Evolutionary conservation across 1,140 invertebrate species (phyloP).

Genomic region (Drosophila leontia): DNA sequence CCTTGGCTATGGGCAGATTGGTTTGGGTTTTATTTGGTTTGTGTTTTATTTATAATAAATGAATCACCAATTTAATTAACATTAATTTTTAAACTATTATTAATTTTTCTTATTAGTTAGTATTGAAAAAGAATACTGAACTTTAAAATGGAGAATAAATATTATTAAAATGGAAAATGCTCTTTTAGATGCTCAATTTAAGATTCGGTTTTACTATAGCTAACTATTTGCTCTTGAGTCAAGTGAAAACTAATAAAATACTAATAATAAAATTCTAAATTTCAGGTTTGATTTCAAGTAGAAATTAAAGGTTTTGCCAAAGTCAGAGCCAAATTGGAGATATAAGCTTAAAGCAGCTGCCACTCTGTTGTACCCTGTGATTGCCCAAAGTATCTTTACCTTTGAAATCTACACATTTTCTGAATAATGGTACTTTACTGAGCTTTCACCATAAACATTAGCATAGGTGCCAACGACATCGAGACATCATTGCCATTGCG

Average conservation of each 20-base stretch:
- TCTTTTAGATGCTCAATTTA: too few relatives aligned
- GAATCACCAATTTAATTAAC: background rate
- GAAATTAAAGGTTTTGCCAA: too few relatives aligned
- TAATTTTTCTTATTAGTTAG: background rate
- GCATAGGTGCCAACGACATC: background rate
- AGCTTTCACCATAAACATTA: slow-evolving; percentile 16
- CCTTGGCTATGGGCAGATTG: background rate
- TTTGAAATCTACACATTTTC: background rate
- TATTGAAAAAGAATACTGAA: too few relatives aligned
- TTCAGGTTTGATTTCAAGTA: too few relatives aligned
- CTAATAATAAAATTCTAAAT: too few relatives aligned
- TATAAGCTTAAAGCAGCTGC: background rate
- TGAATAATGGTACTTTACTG: slow-evolving; percentile 11
- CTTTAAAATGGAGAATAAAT: too few relatives aligned
- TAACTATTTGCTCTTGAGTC: too few relatives aligned
- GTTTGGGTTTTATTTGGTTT: background rate
- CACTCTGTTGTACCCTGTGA: too few relatives aligned
- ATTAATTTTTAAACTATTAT: background rate
- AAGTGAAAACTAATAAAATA: too few relatives aligned
- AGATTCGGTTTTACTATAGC: too few relatives aligned
- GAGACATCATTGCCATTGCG: slow-evolving; percentile 27
- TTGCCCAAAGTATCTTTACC: background rate
- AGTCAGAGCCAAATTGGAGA: background rate
- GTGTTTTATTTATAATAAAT: background rate
- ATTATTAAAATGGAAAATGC: too few relatives aligned